Evolutionary conservation across 2,797 vertebrate species (phyloP).

Genomic region (Pseudopleuronectes americanus): DNA sequence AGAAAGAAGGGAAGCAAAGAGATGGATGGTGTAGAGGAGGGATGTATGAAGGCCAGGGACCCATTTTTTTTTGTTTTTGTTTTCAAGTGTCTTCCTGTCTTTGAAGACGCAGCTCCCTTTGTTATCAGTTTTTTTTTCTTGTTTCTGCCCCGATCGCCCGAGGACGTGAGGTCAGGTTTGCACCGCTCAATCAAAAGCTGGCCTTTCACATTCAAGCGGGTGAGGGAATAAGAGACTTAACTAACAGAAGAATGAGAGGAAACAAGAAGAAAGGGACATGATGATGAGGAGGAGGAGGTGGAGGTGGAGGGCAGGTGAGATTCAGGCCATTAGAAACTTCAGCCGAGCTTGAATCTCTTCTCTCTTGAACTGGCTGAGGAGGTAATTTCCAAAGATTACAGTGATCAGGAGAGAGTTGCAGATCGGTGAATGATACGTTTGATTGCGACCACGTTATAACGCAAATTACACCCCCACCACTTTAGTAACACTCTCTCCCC

Average conservation of each 20-base stretch:
- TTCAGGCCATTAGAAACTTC: constrained; percentile 16
- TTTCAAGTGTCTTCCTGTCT: constrained; percentile 51
- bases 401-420: constrained; percentile 18
- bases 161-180: constrained; percentile 49
- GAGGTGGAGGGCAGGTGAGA: constrained; percentile 1
- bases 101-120: constrained; percentile 43
- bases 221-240: constrained; percentile 30
- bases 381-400: background rate
- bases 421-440: background rate
- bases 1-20: constrained; percentile 61
- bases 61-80: constrained; percentile 38
- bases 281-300: constrained; percentile 12
- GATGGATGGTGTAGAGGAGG: constrained; percentile 62
- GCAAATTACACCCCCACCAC: background rate
- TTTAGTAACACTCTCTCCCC: no score
- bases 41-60: constrained; percentile 69
- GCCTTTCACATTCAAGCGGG: constrained; percentile 55
- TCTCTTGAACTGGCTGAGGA: background rate
- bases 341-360: constrained; percentile 16
- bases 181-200: constrained; percentile 58
- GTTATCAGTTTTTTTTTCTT: constrained; percentile 38
- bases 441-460: background rate
- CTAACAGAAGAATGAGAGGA: constrained; percentile 21
- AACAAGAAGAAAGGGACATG: constrained; percentile 11
- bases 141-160: constrained; percentile 13